Conservation (phyloP, 1,140 invertebrate genomes). For the Plectrocnemia conspersa region DNA sequence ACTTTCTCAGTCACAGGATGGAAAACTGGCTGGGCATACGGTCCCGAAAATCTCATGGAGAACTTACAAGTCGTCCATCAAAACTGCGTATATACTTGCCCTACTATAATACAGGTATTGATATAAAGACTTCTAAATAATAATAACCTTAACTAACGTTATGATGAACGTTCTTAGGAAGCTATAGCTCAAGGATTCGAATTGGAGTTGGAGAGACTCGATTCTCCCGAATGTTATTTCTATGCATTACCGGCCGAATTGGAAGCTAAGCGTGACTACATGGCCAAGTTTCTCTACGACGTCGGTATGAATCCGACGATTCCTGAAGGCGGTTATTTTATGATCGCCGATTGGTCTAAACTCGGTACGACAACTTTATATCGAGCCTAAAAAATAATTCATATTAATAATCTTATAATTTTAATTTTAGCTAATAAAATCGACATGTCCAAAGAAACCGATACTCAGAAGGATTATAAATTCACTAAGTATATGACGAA, state of each 20-base stretch:
- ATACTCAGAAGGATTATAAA: conserved; percentile 77
- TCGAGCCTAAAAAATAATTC: no score
- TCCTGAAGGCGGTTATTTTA: conserved; percentile 96
- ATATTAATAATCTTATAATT: conserved; percentile 24
- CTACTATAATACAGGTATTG: conserved; percentile 72
- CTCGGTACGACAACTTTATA: conserved; percentile 51
- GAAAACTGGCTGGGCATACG: conserved; percentile 97
- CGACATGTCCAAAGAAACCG: conserved; percentile 61
- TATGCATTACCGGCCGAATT: conserved; percentile 72
- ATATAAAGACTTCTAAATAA: background rate
- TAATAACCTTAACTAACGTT: no score
- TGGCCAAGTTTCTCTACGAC: conserved; percentile 71
- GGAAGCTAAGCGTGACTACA: conserved; percentile 76
- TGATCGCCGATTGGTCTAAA: conserved; percentile 87
- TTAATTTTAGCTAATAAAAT: conserved; percentile 54
- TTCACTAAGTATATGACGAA: conserved; percentile 96
- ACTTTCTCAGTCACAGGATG: conserved; percentile 97
- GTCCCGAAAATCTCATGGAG: conserved; percentile 70
- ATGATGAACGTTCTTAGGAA: conserved; percentile 62
- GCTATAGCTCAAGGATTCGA: conserved; percentile 89
- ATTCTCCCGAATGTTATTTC: conserved; percentile 81
- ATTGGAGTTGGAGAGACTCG: conserved; percentile 68
- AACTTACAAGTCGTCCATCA: conserved; percentile 89
- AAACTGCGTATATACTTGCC: conserved; percentile 87
- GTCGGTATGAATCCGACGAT: conserved; percentile 87